Percentiles rank a stretch among this genome's conserved stretches.
These are phyloP conservation scores for Lethenteron reissneri DNA, from an alignment of 2,113 vertebrate species.

Conservation along the genomic window DNA sequence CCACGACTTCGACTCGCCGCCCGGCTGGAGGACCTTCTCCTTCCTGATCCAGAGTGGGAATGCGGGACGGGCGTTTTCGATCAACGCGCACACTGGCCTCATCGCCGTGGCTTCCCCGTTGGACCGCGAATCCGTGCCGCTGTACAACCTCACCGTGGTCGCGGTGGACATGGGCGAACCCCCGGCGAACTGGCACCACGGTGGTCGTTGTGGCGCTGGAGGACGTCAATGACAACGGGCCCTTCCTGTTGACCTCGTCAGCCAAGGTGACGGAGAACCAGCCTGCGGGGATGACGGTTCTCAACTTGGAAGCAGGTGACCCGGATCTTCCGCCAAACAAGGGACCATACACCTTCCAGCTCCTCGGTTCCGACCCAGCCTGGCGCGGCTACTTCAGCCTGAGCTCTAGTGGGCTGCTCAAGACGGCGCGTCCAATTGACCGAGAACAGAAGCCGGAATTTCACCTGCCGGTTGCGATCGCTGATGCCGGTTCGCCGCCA, in stretches of 20 bases:
- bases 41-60: slow-evolving; percentile 55
- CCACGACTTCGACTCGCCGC: slow-evolving; percentile 78
- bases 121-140: slow-evolving; percentile 51
- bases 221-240: slow-evolving; percentile 87
- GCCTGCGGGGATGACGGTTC: slow-evolving; percentile 45
- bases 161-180: slow-evolving; percentile 66
- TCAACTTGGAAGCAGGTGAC: slow-evolving; percentile 45
- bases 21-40: slow-evolving; percentile 87
- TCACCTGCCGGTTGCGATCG: slow-evolving; percentile 56
- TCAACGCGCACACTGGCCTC: slow-evolving; percentile 74
- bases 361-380: slow-evolving; percentile 48
- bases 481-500: slow-evolving; percentile 67
- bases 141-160: slow-evolving; percentile 62
- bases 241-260: slow-evolving; percentile 33
- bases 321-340: slow-evolving; percentile 76
- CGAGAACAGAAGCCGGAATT: slow-evolving; percentile 74
- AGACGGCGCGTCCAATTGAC: slow-evolving; percentile 67
- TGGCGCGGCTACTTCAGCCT: slow-evolving; percentile 58
- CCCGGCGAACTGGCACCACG: slow-evolving; percentile 55
- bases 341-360: slow-evolving; percentile 62
- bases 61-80: slow-evolving; percentile 49
- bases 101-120: slow-evolving; percentile 64
- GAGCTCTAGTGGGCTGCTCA: slow-evolving; percentile 44
- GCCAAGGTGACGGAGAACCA: slow-evolving; percentile 84
- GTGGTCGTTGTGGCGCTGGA: slow-evolving; percentile 60